Percentiles rank a stretch among this genome's conserved stretches.
phyloP scores from a whole-genome alignment of 35 echinoderm and acorn worm genomes.

The Amphiura filiformis region DNA sequence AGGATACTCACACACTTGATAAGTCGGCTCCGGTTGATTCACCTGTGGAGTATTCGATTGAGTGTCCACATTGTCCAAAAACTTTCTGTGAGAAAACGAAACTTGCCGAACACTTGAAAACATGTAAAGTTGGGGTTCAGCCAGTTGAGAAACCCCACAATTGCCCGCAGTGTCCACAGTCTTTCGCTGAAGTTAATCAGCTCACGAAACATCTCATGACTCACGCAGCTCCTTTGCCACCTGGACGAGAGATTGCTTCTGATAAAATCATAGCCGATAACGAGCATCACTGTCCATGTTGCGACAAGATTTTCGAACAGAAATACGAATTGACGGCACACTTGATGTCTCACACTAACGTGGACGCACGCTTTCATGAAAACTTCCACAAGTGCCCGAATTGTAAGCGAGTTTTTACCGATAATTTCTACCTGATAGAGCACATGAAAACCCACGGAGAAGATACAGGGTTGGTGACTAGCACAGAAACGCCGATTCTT shows the following conservation, averaged over 20 bases:
- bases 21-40: no score
- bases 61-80: conserved; percentile 4
- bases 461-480: background rate
- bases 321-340: background rate
- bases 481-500: background rate
- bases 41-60: background rate
- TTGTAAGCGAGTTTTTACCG: background rate
- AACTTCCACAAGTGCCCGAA: background rate
- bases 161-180: background rate
- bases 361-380: background rate
- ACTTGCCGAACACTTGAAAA: background rate
- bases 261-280: background rate
- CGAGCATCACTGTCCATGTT: background rate
- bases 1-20: background rate
- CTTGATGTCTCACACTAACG: background rate
- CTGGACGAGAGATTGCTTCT: background rate
- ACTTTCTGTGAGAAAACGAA: background rate
- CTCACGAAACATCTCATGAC: background rate
- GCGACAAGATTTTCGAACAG: background rate
- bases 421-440: background rate
- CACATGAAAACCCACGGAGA: background rate
- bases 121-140: background rate
- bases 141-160: background rate
- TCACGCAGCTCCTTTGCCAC: background rate
- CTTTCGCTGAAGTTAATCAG: background rate